Evolutionary conservation across 2,888 invertebrate species (phyloP).

Genomic region (Parnassius apollo): DNA sequence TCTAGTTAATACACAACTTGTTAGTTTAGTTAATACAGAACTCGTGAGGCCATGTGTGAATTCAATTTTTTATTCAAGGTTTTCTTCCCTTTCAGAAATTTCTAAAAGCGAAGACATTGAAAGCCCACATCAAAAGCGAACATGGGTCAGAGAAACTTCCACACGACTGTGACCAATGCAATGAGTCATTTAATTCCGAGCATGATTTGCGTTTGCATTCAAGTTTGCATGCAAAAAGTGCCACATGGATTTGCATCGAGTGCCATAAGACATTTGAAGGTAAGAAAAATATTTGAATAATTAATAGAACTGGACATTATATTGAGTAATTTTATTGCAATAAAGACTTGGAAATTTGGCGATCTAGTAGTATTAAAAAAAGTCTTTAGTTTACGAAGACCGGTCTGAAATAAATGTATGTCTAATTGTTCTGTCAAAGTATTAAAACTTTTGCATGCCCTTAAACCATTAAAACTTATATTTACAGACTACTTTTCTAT

Average conservation of each 20-base stretch:
- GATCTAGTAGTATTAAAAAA: neutral
- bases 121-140: slow-evolving; percentile 44
- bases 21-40: neutral
- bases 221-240: slow-evolving; percentile 61
- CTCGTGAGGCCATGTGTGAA: neutral
- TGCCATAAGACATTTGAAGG: slow-evolving; percentile 76
- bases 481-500: too few species aligned
- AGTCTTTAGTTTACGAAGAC: too few species aligned
- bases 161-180: slow-evolving; percentile 64
- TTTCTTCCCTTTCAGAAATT: slow-evolving; percentile 50
- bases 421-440: too few species aligned
- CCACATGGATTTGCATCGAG: slow-evolving; percentile 62
- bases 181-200: slow-evolving; percentile 65
- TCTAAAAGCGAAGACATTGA: slow-evolving; percentile 41
- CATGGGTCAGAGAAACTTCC: slow-evolving; percentile 36
- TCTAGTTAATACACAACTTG: too few species aligned
- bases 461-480: too few species aligned
- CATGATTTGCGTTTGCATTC: slow-evolving; percentile 73
- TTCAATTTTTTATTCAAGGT: slow-evolving; percentile 4
- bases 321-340: neutral
- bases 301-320: neutral
- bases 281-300: slow-evolving; percentile 39
- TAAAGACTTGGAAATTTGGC: neutral
- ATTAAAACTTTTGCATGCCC: too few species aligned
- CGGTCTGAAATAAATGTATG: too few species aligned